phyloP scores from a whole-genome alignment of 35 echinoderm and acorn worm species.

The Lytechinus variegatus region DNA sequence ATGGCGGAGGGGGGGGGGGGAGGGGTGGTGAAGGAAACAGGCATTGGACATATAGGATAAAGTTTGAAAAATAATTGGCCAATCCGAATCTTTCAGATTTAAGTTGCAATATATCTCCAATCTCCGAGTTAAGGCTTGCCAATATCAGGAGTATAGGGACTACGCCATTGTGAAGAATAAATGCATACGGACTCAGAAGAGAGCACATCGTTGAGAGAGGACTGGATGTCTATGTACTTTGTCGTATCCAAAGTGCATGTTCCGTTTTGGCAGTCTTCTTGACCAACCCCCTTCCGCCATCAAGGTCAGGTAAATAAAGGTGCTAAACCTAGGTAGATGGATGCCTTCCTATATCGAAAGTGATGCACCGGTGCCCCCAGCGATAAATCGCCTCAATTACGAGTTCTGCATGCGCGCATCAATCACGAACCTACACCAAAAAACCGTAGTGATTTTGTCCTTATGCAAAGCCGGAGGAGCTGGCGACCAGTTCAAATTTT shows the following conservation, averaged over 20 bases:
- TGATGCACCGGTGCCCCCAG: not conserved
- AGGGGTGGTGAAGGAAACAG: too few species aligned
- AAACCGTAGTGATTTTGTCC: not conserved
- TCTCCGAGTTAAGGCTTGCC: too few species aligned
- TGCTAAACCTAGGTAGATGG: not conserved
- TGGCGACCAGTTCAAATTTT: not conserved
- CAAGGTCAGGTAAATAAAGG: constrained; percentile 6
- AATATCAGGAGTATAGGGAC: too few species aligned
- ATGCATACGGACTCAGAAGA: not conserved
- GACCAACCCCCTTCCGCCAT: not conserved
- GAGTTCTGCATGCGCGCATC: not conserved
- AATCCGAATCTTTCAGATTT: too few species aligned
- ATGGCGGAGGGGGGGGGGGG: too few species aligned
- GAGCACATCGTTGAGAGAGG: not conserved
- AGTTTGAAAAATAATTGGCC: too few species aligned
- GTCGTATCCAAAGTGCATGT: not conserved
- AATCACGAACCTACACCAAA: not conserved
- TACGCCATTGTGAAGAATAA: too few species aligned
- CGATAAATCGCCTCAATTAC: constrained; percentile 11
- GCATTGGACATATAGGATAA: too few species aligned
- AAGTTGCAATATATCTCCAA: too few species aligned
- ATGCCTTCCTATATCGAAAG: not conserved
- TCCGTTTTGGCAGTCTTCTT: not conserved
- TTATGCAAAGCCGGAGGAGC: not conserved
- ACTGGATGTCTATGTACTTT: not conserved